Evolutionary conservation across 2,888 invertebrate species (phyloP).

Genomic region (Acleris literana): DNA sequence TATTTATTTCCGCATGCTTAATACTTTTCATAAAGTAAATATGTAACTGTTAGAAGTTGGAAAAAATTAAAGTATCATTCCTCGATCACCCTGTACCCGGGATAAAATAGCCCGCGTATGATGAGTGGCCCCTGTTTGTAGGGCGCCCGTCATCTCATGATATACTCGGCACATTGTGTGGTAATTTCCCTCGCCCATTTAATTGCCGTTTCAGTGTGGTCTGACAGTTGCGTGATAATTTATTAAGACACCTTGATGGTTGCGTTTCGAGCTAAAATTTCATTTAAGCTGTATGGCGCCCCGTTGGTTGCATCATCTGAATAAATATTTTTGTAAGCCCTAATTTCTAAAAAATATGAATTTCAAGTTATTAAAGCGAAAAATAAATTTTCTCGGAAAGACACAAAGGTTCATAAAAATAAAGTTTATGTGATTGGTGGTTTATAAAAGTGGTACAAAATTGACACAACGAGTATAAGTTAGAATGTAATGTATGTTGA

Average conservation of each 20-base stretch:
- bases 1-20: too few species aligned
- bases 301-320: not conserved
- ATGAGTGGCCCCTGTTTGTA: conserved; percentile 56
- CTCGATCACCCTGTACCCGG: conserved; percentile 48
- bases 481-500: too few species aligned
- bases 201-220: conserved; percentile 76
- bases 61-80: not conserved
- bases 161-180: conserved; percentile 80
- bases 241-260: conserved; percentile 75
- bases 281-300: not conserved
- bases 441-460: too few species aligned
- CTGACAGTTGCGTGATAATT: conserved; percentile 75
- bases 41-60: not conserved
- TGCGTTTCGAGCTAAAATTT: conserved; percentile 62
- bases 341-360: not conserved
- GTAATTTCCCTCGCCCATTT: conserved; percentile 75
- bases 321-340: not conserved
- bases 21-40: not conserved
- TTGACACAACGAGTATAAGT: too few species aligned
- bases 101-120: conserved; percentile 59
- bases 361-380: too few species aligned
- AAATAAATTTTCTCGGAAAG: too few species aligned
- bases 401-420: too few species aligned
- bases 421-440: too few species aligned
- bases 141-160: conserved; percentile 74